Percentiles rank a stretch among this genome's conserved stretches.
These are phyloP conservation scores for Chrysocyon brachyurus DNA, from an alignment of 2,797 vertebrate species.

Conservation along the genomic window DNA sequence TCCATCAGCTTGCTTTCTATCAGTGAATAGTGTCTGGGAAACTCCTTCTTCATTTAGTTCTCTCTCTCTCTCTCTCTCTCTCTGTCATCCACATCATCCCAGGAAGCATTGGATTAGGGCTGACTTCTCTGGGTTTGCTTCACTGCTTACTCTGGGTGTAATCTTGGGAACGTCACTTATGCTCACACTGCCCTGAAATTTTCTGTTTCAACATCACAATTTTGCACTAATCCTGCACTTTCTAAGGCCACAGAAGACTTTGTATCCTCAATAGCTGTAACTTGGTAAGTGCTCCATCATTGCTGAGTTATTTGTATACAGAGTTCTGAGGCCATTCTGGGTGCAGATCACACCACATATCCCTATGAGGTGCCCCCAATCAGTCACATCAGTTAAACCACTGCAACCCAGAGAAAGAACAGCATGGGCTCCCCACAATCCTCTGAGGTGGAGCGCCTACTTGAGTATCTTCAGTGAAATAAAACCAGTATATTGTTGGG, in stretches of 20 bases:
- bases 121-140: background rate
- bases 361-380: fast-evolving
- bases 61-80: background rate
- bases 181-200: background rate
- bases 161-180: background rate
- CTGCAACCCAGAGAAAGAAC: background rate
- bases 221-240: background rate
- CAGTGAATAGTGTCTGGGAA: background rate
- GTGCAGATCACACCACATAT: background rate
- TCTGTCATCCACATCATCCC: background rate
- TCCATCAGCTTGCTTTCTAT: background rate
- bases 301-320: background rate
- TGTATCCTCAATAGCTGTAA: background rate
- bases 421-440: fast-evolving
- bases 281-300: fast-evolving
- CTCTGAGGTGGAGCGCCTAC: background rate
- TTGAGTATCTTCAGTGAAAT: background rate
- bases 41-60: background rate
- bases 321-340: background rate
- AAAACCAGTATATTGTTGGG: background rate
- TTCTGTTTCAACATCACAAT: background rate
- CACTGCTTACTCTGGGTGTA: background rate
- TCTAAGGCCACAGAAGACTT: background rate
- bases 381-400: background rate
- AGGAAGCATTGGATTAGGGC: background rate